Evolutionary conservation across 1,140 invertebrate genomes (phyloP).

Genomic region (Drosophila ohnishii): DNA sequence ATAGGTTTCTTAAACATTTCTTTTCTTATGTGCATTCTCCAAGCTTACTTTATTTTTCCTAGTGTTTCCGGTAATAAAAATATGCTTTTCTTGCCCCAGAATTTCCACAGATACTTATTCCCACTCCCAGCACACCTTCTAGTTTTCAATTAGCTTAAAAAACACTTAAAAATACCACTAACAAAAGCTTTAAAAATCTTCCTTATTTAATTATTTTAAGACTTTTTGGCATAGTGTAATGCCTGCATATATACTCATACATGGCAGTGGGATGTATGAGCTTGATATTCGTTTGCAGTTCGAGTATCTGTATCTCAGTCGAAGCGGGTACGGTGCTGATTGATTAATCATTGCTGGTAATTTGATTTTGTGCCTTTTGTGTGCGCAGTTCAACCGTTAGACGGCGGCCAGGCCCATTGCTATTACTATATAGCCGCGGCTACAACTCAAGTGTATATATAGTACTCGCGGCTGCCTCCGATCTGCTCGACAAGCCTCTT

Average conservation of each 20-base stretch:
- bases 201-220: neutral
- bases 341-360: constrained; percentile 80
- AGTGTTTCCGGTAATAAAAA: constrained; percentile 4
- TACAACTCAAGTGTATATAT: constrained; percentile 9
- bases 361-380: constrained; percentile 79
- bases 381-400: constrained; percentile 67
- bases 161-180: neutral
- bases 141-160: neutral
- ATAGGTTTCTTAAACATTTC: too few species aligned
- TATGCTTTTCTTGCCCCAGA: neutral
- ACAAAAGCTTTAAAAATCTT: neutral
- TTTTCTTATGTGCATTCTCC: neutral
- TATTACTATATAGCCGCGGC: constrained; percentile 3
- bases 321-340: constrained; percentile 59
- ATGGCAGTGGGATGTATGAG: constrained; percentile 31
- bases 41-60: neutral
- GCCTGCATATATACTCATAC: constrained; percentile 7
- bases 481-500: constrained; percentile 66
- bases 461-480: constrained; percentile 7
- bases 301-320: constrained; percentile 15
- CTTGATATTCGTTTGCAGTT: constrained; percentile 24
- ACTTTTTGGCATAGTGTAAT: constrained; percentile 29
- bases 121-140: neutral
- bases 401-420: constrained; percentile 31
- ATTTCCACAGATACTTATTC: neutral